Percentiles rank a stretch among this genome's conserved stretches.
These are phyloP conservation scores for Norana najaformis DNA, from an alignment of 2,888 invertebrate species.

Conservation along the genomic window DNA sequence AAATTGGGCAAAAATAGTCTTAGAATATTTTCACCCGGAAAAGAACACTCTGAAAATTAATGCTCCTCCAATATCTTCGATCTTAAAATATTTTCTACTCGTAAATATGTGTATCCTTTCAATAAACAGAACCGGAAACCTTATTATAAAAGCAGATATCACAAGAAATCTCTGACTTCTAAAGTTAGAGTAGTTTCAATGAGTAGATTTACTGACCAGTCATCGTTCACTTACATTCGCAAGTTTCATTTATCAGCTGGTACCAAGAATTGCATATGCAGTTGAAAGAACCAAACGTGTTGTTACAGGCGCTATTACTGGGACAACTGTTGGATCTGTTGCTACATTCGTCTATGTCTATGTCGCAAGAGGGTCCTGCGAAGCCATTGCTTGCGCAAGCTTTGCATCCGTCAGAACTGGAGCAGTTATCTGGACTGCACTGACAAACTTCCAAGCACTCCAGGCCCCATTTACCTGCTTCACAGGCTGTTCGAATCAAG, in stretches of 20 bases:
- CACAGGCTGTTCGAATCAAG: constrained; percentile 30
- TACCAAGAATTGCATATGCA: constrained; percentile 30
- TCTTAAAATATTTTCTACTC: too few species aligned
- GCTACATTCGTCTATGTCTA: constrained; percentile 34
- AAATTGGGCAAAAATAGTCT: too few species aligned
- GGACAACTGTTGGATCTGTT: background rate
- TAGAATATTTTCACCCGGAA: too few species aligned
- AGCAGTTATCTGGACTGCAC: constrained; percentile 21
- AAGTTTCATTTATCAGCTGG: background rate
- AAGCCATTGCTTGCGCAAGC: constrained; percentile 20
- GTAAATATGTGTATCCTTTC: too few species aligned
- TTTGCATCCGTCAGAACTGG: constrained; percentile 13
- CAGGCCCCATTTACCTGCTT: constrained; percentile 20
- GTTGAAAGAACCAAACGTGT: constrained; percentile 29
- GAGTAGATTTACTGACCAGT: too few species aligned
- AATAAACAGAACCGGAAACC: too few species aligned
- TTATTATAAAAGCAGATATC: too few species aligned
- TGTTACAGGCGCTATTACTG: constrained; percentile 26
- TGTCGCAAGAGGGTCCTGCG: constrained; percentile 8
- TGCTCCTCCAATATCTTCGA: too few species aligned
- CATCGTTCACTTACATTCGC: background rate
- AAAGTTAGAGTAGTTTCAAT: too few species aligned
- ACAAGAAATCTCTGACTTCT: too few species aligned
- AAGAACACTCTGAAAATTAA: too few species aligned
- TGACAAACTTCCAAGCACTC: constrained; percentile 17